These are phyloP conservation scores for Caenorhabditis sp. DNA, from an alignment of 2,888 invertebrate genomes.

Conservation along the genomic window DNA sequence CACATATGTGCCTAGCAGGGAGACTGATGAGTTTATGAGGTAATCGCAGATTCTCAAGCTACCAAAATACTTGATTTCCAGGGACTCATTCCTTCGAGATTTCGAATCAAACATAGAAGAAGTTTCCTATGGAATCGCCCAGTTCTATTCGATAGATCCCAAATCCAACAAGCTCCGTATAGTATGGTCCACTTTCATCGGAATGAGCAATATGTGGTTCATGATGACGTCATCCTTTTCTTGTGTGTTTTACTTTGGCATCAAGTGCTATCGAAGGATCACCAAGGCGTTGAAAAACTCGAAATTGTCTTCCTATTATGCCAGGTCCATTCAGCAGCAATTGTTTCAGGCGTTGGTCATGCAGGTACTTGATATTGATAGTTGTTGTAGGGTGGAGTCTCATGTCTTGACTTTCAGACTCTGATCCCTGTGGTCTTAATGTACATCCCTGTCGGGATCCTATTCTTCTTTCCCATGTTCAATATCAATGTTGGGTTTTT, in stretches of 20 bases:
- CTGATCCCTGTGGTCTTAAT: background rate
- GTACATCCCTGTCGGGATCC: background rate
- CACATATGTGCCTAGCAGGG: no score
- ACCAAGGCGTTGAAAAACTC: background rate
- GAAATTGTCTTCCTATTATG: background rate
- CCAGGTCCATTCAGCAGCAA: conserved; percentile 26
- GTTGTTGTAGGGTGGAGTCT: no score
- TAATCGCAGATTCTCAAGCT: no score
- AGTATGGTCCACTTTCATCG: background rate
- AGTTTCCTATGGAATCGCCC: no score
- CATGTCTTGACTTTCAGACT: no score
- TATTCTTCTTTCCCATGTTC: conserved; percentile 18
- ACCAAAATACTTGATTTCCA: no score
- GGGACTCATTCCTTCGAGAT: no score
- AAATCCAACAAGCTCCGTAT: no score
- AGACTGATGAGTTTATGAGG: no score
- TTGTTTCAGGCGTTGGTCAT: conserved; percentile 24
- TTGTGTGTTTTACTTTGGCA: conserved; percentile 28
- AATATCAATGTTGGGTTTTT: background rate
- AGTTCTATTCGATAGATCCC: no score
- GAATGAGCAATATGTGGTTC: conserved; percentile 7
- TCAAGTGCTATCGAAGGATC: conserved; percentile 7
- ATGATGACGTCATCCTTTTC: conserved; percentile 4
- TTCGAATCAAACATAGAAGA: no score
- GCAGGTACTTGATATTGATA: conserved; percentile 7